Evolutionary conservation across 2,888 invertebrate species (phyloP).

Genomic region (Drosophila pseudotalamancana): DNA sequence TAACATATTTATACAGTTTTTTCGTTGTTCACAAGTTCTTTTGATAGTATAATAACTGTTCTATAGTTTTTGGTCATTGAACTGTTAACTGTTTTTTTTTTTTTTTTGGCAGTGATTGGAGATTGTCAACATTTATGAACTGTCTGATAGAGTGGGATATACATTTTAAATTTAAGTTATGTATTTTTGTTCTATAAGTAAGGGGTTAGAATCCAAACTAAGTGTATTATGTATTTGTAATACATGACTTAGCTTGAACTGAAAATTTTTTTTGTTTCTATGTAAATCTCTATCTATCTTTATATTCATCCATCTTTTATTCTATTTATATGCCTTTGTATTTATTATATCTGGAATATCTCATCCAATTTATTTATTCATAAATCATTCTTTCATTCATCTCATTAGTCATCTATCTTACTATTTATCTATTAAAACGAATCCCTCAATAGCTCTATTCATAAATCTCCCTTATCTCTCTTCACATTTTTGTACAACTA

Average conservation of each 20-base stretch:
- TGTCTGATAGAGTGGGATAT: neutral
- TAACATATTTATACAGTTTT: neutral
- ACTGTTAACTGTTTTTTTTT: conserved; percentile 32
- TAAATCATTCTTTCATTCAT: too few relatives aligned
- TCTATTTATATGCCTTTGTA: neutral
- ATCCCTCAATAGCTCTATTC: neutral
- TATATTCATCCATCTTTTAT: neutral
- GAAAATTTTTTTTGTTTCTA: too few relatives aligned
- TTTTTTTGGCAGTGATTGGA: too few relatives aligned
- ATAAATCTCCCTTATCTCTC: too few relatives aligned
- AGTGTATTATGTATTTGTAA: too few relatives aligned
- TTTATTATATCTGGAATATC: too few relatives aligned
- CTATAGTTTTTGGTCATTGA: conserved; percentile 47
- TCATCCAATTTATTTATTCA: too few relatives aligned
- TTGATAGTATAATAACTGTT: neutral
- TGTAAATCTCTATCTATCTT: neutral
- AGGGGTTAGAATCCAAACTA: too few relatives aligned
- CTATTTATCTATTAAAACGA: neutral
- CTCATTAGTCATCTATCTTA: neutral
- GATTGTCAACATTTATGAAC: conserved; percentile 12
- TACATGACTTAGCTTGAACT: too few relatives aligned
- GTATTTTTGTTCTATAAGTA: too few relatives aligned
- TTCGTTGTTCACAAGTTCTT: neutral
- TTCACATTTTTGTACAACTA: too few relatives aligned
- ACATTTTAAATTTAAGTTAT: too few relatives aligned